phyloP scores from a whole-genome alignment of 1,140 invertebrate species.

The Dinoponera quadriceps region DNA sequence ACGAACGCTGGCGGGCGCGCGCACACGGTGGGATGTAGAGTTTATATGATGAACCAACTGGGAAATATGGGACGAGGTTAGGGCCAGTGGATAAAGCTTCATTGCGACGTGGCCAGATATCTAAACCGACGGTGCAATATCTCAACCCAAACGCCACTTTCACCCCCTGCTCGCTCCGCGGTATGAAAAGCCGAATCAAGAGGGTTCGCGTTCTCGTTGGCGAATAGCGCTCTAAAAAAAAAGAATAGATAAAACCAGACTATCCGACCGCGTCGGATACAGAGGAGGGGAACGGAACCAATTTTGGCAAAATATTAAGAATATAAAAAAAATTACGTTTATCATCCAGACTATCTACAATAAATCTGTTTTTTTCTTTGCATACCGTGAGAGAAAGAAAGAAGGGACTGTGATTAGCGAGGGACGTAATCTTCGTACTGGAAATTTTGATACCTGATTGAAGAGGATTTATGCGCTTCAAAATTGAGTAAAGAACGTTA shows the following conservation, averaged over 20 bases:
- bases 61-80: slow-evolving; percentile 51
- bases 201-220: neutral
- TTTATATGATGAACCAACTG: slow-evolving; percentile 34
- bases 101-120: slow-evolving; percentile 51
- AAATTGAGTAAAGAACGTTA: slow-evolving; percentile 8
- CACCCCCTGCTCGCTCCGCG: neutral
- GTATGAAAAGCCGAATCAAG: slow-evolving; percentile 37
- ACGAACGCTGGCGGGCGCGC: too few species aligned
- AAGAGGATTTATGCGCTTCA: neutral
- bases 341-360: neutral
- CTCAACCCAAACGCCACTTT: slow-evolving; percentile 12
- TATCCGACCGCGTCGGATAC: neutral
- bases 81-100: slow-evolving; percentile 49
- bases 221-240: neutral
- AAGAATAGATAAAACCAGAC: neutral
- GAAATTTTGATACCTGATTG: neutral
- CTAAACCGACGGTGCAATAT: slow-evolving; percentile 49
- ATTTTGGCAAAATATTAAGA: neutral
- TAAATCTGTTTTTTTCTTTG: neutral
- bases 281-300: neutral
- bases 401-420: neutral
- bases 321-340: neutral
- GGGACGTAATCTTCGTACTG: neutral
- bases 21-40: neutral
- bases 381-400: neutral